Evolutionary conservation across 2,888 invertebrate species (phyloP).

Genomic region (Aleiodes testaceus): DNA sequence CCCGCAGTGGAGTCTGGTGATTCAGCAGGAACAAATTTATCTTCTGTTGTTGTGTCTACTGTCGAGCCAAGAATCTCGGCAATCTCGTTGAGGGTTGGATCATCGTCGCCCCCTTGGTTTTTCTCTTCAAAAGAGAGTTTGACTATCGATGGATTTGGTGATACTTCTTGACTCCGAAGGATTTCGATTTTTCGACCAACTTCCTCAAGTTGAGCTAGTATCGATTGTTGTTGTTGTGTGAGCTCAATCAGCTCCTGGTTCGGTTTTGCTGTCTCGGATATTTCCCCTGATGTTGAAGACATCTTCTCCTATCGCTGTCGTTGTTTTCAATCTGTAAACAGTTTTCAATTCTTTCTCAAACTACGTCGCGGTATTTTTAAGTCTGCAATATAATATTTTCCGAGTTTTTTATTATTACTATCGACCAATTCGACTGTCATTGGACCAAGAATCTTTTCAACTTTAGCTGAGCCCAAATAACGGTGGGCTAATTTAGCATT

Average conservation of each 20-base stretch:
- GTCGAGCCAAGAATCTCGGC: no score
- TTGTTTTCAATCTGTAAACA: neutral
- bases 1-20: no score
- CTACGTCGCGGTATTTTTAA: conserved; percentile 46
- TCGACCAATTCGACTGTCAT: conserved; percentile 31
- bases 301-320: neutral
- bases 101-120: no score
- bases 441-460: conserved; percentile 30
- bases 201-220: no score
- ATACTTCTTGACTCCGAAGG: no score
- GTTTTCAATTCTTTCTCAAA: conserved; percentile 22
- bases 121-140: no score
- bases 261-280: neutral
- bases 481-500: conserved; percentile 32
- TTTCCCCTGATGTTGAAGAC: neutral
- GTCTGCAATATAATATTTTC: conserved; percentile 44
- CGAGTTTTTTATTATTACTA: conserved; percentile 37
- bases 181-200: no score
- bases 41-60: neutral
- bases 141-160: no score
- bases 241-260: no score
- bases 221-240: no score
- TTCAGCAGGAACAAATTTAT: no score
- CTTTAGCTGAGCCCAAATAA: conserved; percentile 37
- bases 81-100: no score